Base-by-base conservation (phyloP, 2,113 vertebrate genomes). In the Pelecanoides urinatrix region DNA sequence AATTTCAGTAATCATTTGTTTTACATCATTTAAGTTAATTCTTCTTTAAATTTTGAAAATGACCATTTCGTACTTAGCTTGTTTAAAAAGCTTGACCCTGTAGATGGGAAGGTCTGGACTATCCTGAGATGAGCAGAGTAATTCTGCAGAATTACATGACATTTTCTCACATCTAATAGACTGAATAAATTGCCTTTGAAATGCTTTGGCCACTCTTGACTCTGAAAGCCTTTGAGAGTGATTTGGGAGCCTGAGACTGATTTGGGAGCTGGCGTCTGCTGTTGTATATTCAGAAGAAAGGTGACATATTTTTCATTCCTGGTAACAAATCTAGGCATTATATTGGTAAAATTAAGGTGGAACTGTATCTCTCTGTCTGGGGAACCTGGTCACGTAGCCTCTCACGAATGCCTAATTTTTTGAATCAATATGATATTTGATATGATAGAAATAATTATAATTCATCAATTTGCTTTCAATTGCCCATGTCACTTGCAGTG, bases 151-250 rank as follows among this genome's bases (percentile, higher is more conserved):
- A 94, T 87, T 92, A 42, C 13, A 11, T 27, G 55, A 34, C 10
- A 26, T 67, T 93, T 92, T 88, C 52, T 96, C 56, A 50, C 36
- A 9, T 92, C 30, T 79, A 27, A 55, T 23, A 91, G 29, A 53
- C 56, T 62, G 70, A 92, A 78, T 78, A 81, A 94, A 91, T 88
- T 88, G 65, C 79, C 38, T 90, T 77, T 47, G 47, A 92, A 89
- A 59, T 56, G 55, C 86, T 93, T 86, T 86, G 80, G 29, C 52
- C 34, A 11, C 56, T 86, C 44, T 90, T 91, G 68, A 80, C 50
- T 63, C 68, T 88, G 79, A 70, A 77, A 93, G 52, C 13, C n/a
- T 88, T 94, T 61, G 75, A 45, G 56, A n/a, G 50, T 58, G 66
- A 71, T 71, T 66, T 30, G 63, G 27, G 72, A 96, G 34, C 38